Conservation (phyloP, 92 coral and sea anemone genomes). For the Muricea muricata region DNA sequence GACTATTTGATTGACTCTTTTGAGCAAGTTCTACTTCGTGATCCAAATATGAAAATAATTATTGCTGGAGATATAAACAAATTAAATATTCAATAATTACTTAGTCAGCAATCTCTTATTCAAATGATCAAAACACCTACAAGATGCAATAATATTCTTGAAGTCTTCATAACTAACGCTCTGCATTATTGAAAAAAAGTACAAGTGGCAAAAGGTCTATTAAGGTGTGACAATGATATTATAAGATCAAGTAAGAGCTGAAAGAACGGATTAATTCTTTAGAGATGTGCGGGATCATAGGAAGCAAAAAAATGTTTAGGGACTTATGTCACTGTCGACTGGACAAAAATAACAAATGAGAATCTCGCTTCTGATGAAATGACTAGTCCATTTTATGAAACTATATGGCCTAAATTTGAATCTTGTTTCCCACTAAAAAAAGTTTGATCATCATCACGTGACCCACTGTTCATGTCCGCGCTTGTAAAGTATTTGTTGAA, state of each 20-base stretch:
- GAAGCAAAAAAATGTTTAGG: constrained; percentile 52
- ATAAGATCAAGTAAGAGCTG: constrained; percentile 44
- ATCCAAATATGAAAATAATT: constrained; percentile 49
- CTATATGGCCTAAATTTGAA: constrained; percentile 30
- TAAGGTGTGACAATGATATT: constrained; percentile 63
- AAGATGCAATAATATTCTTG: constrained; percentile 54
- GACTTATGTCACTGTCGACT: constrained; percentile 33
- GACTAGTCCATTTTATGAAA: constrained; percentile 20
- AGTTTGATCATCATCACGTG: constrained; percentile 37
- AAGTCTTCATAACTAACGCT: constrained; percentile 62
- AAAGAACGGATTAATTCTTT: constrained; percentile 35
- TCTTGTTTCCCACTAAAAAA: constrained; percentile 47
- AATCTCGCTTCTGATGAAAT: constrained; percentile 7
- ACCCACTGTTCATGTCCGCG: constrained; percentile 52
- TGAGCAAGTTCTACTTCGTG: constrained; percentile 34
- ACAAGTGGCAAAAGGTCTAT: constrained; percentile 45
- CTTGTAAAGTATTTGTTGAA: constrained; percentile 59
- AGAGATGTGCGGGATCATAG: constrained; percentile 63
- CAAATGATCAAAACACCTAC: constrained; percentile 62
- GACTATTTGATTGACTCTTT: constrained; percentile 64
- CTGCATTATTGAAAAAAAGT: constrained; percentile 58
- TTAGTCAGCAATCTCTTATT: constrained; percentile 39
- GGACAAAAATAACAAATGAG: constrained; percentile 37
- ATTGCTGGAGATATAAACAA: constrained; percentile 67
- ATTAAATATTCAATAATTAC: constrained; percentile 41